Conservation (phyloP, 2,113 vertebrate species). For the Poeciliopsis retropinna region DNA sequence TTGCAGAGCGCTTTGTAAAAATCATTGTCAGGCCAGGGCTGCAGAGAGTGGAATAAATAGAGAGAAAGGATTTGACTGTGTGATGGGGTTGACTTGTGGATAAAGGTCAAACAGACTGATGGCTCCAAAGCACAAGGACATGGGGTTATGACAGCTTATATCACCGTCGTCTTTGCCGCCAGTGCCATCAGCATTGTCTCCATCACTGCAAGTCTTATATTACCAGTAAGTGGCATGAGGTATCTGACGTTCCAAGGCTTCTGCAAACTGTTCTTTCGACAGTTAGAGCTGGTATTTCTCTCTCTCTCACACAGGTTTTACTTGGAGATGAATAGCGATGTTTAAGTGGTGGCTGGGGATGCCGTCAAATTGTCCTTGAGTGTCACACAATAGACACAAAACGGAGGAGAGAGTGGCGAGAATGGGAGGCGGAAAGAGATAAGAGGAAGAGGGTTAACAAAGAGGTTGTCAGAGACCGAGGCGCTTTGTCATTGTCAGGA, state of each 20-base stretch:
- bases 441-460: conserved; percentile 73
- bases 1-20: conserved; percentile 42
- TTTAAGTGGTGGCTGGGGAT: conserved; percentile 73
- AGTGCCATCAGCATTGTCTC: conserved; percentile 52
- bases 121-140: conserved; percentile 54
- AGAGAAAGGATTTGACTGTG: conserved; percentile 33
- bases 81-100: conserved; percentile 41
- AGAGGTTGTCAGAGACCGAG: conserved; percentile 64
- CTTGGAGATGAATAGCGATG: conserved; percentile 67
- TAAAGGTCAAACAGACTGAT: conserved; percentile 70
- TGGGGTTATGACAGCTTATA: conserved; percentile 68
- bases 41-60: conserved; percentile 39
- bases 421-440: conserved; percentile 67
- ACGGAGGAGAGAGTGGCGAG: conserved; percentile 50
- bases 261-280: conserved; percentile 60
- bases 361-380: conserved; percentile 73
- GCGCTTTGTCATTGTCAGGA: conserved; percentile 77
- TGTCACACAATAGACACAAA: conserved; percentile 71
- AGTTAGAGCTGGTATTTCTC: conserved; percentile 49
- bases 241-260: conserved; percentile 66
- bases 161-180: conserved; percentile 49
- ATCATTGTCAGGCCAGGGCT: conserved; percentile 51
- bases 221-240: conserved; percentile 56
- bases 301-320: conserved; percentile 53
- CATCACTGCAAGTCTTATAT: conserved; percentile 56